These are phyloP conservation scores for Apoda limacodes DNA, from an alignment of 2,888 invertebrate genomes.

Conservation along the genomic window DNA sequence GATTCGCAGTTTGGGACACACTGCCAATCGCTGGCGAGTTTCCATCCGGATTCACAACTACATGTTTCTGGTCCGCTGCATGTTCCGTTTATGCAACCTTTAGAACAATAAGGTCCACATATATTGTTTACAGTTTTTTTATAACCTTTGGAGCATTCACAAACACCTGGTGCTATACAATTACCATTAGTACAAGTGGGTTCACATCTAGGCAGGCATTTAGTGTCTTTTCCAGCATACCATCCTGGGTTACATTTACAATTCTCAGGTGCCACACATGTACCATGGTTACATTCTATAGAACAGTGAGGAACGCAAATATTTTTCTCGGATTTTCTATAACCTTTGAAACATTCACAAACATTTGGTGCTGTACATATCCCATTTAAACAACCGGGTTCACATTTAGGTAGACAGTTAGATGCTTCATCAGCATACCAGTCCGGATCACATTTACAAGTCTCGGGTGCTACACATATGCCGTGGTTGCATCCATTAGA, in stretches of 20 bases:
- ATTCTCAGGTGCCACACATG: conserved; percentile 22
- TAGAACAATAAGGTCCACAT: conserved; percentile 19
- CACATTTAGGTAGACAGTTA: conserved; percentile 45
- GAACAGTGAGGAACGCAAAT: conserved; percentile 20
- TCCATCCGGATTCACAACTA: conserved; percentile 15
- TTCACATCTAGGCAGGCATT: too few relatives aligned
- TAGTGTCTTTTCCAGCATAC: too few relatives aligned
- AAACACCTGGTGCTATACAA: conserved; percentile 34
- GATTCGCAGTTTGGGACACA: conserved; percentile 43
- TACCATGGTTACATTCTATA: conserved; percentile 22
- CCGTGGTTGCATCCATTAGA: conserved; percentile 25
- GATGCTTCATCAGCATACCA: conserved; percentile 8
- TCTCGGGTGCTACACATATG: conserved; percentile 23
- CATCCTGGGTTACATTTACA: conserved; percentile 18
- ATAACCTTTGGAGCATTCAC: conserved; percentile 33
- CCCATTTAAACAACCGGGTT: conserved; percentile 47
- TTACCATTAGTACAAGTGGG: too few relatives aligned
- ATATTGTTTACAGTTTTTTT: conserved; percentile 6
- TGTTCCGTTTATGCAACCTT: conserved; percentile 15
- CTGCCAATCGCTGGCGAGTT: not conserved
- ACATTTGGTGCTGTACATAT: conserved; percentile 49
- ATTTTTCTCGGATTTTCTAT: conserved; percentile 8
- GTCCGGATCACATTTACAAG: conserved; percentile 23
- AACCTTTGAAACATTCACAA: conserved; percentile 43
- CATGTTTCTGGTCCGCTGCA: conserved; percentile 16